These are phyloP conservation scores for Drosophila bipectinata DNA, from an alignment of 1,140 invertebrate genomes.

Conservation along the genomic window DNA sequence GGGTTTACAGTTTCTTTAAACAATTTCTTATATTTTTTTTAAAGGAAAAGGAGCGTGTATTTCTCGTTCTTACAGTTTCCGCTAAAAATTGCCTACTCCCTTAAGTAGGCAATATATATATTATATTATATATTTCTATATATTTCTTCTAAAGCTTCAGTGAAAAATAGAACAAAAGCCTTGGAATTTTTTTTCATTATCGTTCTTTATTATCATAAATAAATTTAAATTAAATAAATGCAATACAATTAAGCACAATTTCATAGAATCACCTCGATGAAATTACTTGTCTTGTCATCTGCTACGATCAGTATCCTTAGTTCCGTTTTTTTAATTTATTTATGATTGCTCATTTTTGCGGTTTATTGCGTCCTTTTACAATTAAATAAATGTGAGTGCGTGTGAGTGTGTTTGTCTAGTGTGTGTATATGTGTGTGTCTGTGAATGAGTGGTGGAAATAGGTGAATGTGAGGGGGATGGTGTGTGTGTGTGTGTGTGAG, in stretches of 20 bases:
- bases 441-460: conserved; percentile 42
- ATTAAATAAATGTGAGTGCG: conserved; percentile 72
- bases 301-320: conserved; percentile 27
- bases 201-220: conserved; percentile 81
- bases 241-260: conserved; percentile 82
- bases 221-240: conserved; percentile 83
- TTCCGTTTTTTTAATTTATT: conserved; percentile 22
- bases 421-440: conserved; percentile 3
- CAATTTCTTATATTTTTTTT: no score
- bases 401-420: conserved; percentile 16
- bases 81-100: no score
- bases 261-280: conserved; percentile 61
- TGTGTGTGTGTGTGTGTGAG: conserved; percentile 25
- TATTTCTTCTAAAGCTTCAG: neutral
- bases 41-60: no score
- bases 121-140: no score
- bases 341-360: conserved; percentile 48
- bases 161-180: neutral
- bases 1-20: neutral
- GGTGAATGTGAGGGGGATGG: conserved; percentile 23
- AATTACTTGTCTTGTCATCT: conserved; percentile 66
- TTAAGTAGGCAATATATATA: neutral
- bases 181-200: conserved; percentile 63
- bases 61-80: no score
- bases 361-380: conserved; percentile 62